Evolutionary conservation across 2,113 vertebrate genomes (phyloP), one percentile per base, ranked within the genome.

Genomic region (Leptosomus discolor): DNA sequence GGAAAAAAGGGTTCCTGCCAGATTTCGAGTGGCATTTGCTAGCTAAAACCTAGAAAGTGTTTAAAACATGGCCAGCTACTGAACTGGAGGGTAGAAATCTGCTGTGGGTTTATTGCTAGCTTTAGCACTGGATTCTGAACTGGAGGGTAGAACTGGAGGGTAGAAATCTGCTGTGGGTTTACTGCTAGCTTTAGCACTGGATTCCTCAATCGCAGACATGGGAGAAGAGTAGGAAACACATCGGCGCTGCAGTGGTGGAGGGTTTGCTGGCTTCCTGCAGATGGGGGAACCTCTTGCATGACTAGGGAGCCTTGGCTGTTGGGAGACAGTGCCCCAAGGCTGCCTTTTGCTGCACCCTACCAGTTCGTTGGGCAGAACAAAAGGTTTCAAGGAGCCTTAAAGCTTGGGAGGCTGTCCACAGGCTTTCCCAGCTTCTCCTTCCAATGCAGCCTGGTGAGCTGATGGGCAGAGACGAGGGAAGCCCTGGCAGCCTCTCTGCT

Each of bases 331-430:
- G 34, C 29, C 39, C 27, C 68, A 41, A 15, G n/a, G 34, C 68
- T 80, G 32, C 63, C 23, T 73, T 85, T 84, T 51, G 29, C 54
- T 80, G 18, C 18, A 29, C 73, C 46, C 57, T 79, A 41, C n/a
- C 37, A 30, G 29, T 58, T 83, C 3, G 0, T 56, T 80, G 34
- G 30, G 36, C 36, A 77, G 29, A 80, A 37, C 0, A 0, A 73
- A 83, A 88, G 27, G 46, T 85, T 93, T 67, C 32, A 75, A 37
- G 12, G 53, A 85, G 26, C 6, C 6, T 80, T 39, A 76, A 60
- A 60, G 4, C 20, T 54, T 75, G 36, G 32, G 23, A 69, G 21
- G 11, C 18, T 84, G 21, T 29, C 41, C 32, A 17, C 11, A 53
- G 34, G 14, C 29, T 79, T 69, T 73, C 61, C 39, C 34, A 48